These are phyloP conservation scores for Synodontis membranacea DNA, from an alignment of 2,113 vertebrate genomes.

Conservation along the genomic window DNA sequence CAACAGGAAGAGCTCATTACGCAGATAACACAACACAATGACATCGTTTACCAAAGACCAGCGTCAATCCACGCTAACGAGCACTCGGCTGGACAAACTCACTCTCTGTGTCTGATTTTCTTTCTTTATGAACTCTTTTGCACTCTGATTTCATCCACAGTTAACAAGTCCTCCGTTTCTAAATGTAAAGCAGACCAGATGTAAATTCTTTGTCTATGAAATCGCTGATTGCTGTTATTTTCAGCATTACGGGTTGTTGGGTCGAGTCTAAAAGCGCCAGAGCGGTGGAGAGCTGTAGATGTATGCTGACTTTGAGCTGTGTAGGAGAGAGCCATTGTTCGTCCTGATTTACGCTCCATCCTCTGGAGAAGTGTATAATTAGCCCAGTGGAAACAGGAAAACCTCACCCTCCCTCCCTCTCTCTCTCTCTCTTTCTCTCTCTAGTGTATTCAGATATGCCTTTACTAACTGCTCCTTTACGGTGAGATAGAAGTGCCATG, in stretches of 20 bases:
- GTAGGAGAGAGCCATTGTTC: constrained; percentile 18
- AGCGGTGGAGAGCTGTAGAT: neutral
- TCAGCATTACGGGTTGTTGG: neutral
- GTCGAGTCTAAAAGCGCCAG: neutral
- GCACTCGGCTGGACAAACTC: neutral
- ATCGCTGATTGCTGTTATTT: neutral
- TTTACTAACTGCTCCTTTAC: constrained; percentile 49
- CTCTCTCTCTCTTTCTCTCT: constrained; percentile 39
- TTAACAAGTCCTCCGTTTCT: neutral
- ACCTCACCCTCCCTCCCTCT: constrained; percentile 71
- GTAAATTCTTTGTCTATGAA: neutral
- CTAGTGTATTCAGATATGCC: constrained; percentile 57
- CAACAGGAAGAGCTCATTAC: constrained; percentile 72
- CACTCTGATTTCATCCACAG: neutral
- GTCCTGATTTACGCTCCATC: constrained; percentile 48
- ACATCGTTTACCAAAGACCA: constrained; percentile 56
- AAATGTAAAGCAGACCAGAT: too few species aligned
- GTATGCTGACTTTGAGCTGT: neutral
- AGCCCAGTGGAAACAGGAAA: constrained; percentile 77
- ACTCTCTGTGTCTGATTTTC: neutral
- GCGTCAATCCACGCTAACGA: neutral
- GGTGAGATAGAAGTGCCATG: constrained; percentile 55
- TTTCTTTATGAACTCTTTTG: neutral
- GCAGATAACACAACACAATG: constrained; percentile 55
- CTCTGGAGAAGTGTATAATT: constrained; percentile 72